Evolutionary conservation across 2,113 vertebrate genomes (phyloP), one percentile per base, ranked within the genome.

Genomic region (Nesogale talazaci): DNA sequence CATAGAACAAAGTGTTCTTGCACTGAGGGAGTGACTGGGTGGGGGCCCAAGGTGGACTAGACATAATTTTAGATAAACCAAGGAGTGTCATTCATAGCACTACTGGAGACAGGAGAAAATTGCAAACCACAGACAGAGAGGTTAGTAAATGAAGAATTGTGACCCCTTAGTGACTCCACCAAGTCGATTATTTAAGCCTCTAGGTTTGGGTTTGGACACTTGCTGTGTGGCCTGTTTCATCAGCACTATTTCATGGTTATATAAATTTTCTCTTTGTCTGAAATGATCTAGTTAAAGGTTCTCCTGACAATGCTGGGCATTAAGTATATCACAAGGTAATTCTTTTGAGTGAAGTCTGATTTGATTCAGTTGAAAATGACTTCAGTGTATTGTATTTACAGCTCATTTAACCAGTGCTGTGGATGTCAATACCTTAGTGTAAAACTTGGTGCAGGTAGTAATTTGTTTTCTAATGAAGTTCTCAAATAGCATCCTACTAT

Each of bases 381-480:
- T 98, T 97, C 12, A 88, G 88, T 90, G 96, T 97, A 97, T 97
- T 97, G 96, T 95, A 97, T 97, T 97, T 97, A 97, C 8, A 85
- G 96, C 97, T 98, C 96, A 97, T 97, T 98, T 98, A 98, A 95
- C 52, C 69, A 97, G 94, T 84, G 95, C 96, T 96, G 83, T 96
- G 95, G 96, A 96, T 97, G 97, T 97, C 97, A 97, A 97, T 97
- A 97, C 90, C 96, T 97, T 97, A 97, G 95, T 96, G 95, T 97
- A 97, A 98, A 98, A 97, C 96, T 90, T 97, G 94, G 88, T 96
- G 88, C 97, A 97, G 95, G 95, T 97, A 97, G 95, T 96, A 97
- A 98, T 97, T 98, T 97, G 95, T 94, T 97, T 98, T 97, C 96
- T 98, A 97, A 98, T 97, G 97, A 97, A 96, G 88, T 97, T 96